Evolutionary conservation across 2,797 vertebrate species (phyloP).

Genomic region (Ctenosaura bakeri): DNA sequence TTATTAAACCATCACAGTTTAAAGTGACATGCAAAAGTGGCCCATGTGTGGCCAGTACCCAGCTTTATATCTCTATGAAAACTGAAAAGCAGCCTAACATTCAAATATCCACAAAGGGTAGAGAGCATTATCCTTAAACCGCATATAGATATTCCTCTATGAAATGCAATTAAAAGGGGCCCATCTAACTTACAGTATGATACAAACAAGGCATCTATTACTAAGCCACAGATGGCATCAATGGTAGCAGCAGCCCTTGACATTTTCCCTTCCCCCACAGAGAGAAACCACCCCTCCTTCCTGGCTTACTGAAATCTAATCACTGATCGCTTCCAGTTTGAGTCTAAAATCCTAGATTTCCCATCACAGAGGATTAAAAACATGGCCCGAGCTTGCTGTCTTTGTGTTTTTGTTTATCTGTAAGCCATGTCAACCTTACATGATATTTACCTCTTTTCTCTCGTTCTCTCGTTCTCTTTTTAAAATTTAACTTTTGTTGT

Average conservation of each 20-base stretch:
- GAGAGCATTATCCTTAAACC: neutral
- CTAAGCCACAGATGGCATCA: slow-evolving; percentile 20
- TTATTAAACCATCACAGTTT: slow-evolving; percentile 13
- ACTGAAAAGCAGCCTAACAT: neutral
- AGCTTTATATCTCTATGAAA: neutral
- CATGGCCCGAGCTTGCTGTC: slow-evolving; percentile 32
- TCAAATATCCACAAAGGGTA: neutral
- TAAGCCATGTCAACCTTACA: neutral
- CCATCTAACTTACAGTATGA: neutral
- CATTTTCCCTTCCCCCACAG: slow-evolving; percentile 3
- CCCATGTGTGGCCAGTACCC: no score
- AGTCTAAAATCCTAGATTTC: slow-evolving; percentile 40
- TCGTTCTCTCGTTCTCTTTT: neutral
- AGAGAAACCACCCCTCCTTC: slow-evolving; percentile 20
- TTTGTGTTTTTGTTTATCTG: neutral
- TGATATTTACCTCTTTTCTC: neutral
- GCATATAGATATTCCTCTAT: neutral
- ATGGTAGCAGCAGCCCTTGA: neutral
- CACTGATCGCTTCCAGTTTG: slow-evolving; percentile 7
- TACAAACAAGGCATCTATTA: slow-evolving; percentile 53
- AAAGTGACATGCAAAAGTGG: neutral
- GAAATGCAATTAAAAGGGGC: neutral
- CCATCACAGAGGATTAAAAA: slow-evolving; percentile 53
- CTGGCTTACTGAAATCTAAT: slow-evolving; percentile 46
- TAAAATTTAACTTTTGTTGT: neutral